Conservation (phyloP, 37 sponge, comb jelly and placozoan genomes). For the Tethya wilhelma region DNA sequence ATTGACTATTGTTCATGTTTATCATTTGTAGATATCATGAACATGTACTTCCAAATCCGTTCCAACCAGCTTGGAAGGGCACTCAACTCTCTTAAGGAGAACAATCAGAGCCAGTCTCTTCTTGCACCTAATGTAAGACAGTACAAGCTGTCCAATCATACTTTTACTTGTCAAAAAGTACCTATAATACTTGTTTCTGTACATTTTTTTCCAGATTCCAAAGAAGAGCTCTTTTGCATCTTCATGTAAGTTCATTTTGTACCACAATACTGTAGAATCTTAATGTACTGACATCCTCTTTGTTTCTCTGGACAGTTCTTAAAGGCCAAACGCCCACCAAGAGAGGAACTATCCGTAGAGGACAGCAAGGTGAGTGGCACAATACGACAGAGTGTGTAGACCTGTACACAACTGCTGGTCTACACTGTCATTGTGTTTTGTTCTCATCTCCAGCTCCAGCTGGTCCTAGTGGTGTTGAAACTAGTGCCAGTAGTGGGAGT, state of each 20-base stretch:
- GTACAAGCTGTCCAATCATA: neutral
- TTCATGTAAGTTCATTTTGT: conserved; percentile 9
- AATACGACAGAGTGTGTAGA: too few species aligned
- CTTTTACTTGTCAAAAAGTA: too few species aligned
- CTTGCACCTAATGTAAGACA: conserved; percentile 14
- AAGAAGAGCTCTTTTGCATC: conserved; percentile 39
- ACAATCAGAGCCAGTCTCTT: conserved; percentile 13
- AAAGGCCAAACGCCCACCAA: conserved; percentile 16
- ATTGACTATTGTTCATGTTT: neutral
- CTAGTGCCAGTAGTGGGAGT: conserved; percentile 1
- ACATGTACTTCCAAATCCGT: conserved; percentile 72
- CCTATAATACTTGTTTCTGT: too few species aligned
- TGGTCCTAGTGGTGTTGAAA: neutral
- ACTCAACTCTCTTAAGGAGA: conserved; percentile 52
- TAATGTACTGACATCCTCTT: neutral
- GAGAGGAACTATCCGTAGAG: neutral
- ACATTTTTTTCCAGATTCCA: conserved; percentile 25
- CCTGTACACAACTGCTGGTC: neutral
- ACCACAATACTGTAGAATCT: neutral
- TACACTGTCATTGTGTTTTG: neutral
- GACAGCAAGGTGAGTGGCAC: neutral
- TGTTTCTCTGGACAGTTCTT: conserved; percentile 12
- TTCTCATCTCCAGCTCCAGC: neutral
- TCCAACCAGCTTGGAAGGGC: conserved; percentile 69
- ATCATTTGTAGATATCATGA: conserved; percentile 46